A percentile compares a stretch with the other conserved stretches of the same genome.
phyloP scores from a whole-genome alignment of 2,888 invertebrate genomes.

The Polylopha cassiicola region DNA sequence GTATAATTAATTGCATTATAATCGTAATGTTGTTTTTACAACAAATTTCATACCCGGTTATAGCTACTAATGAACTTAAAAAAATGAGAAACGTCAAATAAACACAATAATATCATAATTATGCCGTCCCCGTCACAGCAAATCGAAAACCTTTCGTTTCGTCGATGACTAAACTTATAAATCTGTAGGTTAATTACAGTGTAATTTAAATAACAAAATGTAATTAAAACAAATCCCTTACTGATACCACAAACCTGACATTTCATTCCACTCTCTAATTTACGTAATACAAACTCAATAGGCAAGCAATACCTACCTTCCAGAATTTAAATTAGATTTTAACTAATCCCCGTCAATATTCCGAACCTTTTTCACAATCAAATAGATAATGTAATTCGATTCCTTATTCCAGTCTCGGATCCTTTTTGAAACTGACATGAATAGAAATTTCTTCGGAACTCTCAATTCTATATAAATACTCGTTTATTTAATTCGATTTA shows the following conservation, averaged over 20 bases:
- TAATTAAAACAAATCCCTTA: background rate
- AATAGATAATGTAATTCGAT: conserved; percentile 14
- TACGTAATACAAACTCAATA: conserved; percentile 14
- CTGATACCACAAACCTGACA: conserved; percentile 6
- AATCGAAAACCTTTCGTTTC: too few relatives aligned
- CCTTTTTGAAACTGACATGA: conserved; percentile 9
- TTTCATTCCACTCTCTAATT: conserved; percentile 6
- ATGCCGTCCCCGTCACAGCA: too few relatives aligned
- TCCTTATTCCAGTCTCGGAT: conserved; percentile 14
- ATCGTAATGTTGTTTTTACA: too few relatives aligned
- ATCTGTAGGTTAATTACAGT: too few relatives aligned
- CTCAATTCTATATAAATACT: conserved; percentile 18
- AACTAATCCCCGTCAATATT: conserved; percentile 20
- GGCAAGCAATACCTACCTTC: conserved; percentile 21
- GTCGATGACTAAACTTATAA: too few relatives aligned
- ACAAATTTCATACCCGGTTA: too few relatives aligned
- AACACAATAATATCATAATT: too few relatives aligned
- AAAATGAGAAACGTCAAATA: too few relatives aligned
- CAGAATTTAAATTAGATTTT: conserved; percentile 22
- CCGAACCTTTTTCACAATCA: conserved; percentile 2
- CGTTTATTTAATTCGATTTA: conserved; percentile 20
- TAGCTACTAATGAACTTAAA: too few relatives aligned
- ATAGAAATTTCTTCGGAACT: conserved; percentile 6
- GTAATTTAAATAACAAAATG: too few relatives aligned
- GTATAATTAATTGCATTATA: too few relatives aligned